Base-by-base conservation (phyloP, 2,797 vertebrate species). In the Rhynchonycteris naso region DNA sequence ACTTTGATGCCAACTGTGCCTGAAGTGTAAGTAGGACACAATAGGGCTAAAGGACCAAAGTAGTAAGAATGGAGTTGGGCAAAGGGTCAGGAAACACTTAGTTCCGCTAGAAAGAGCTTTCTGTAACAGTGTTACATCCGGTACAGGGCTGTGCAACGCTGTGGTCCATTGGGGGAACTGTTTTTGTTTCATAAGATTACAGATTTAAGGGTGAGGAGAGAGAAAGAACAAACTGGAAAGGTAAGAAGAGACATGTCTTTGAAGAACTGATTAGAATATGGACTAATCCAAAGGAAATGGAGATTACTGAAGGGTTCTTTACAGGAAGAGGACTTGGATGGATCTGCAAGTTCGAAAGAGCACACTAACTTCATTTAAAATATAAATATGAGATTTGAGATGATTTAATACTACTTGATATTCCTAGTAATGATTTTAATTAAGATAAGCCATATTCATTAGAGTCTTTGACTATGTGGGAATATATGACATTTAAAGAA, bases 371-470 rank as follows among this genome's bases (percentile, higher is more conserved):
- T 74, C 75, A 16, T 59, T 91, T 9, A 13, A 8, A 66, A 50
- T 38, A 58, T n/a, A 16, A 91, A 80, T 58, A 12, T 50, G 66
- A 80, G 12, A 78, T 47, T 19, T 35, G 54, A 90, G 63, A 28
- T 65, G 30, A 82, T 28, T 54, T 38, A 35, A 56, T 71, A 38
- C 22, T 61, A 33, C 61, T 24, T 61, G 19, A 24, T 65, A 56
- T 80, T 78, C 78, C 30, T 33, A 83, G 63, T 78, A 58, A 83
- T 76, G 35, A 38, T 65, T 66, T 91, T 83, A 78, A 88, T 71
- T 61, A 78, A 83, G 10, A 21, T 28, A 84, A 68, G 58, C 56
- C 33, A 50, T 54, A 33, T 56, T 30, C 22, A n/a, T 26, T 26
- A 78, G 56, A 88, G 10, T 3, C 72, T 92, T 71, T 38, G 35